phyloP scores from a whole-genome alignment of 2,888 invertebrate genomes.

The Polymixis lichenea region DNA sequence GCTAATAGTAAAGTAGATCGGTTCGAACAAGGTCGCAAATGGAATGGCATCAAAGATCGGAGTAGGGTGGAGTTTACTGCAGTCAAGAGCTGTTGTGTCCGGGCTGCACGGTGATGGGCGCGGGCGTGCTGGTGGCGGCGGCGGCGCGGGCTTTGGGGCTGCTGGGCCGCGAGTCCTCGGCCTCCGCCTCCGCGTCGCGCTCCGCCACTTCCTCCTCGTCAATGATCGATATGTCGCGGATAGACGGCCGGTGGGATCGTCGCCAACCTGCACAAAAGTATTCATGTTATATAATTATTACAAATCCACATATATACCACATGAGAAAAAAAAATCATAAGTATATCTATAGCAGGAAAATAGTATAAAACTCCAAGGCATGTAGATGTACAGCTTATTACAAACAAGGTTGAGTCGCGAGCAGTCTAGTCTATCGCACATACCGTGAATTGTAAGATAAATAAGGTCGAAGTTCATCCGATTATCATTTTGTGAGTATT shows the following conservation, averaged over 20 bases:
- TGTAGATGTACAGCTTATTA: slow-evolving; percentile 32
- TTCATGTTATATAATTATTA: slow-evolving; percentile 10
- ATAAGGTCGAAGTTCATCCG: slow-evolving; percentile 75
- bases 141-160: slow-evolving; percentile 70
- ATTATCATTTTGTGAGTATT: slow-evolving; percentile 55
- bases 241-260: slow-evolving; percentile 95
- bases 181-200: slow-evolving; percentile 82
- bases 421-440: slow-evolving; percentile 55
- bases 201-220: slow-evolving; percentile 95
- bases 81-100: slow-evolving; percentile 80
- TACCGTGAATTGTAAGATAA: slow-evolving; percentile 70
- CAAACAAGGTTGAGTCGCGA: slow-evolving; percentile 50
- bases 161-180: slow-evolving; percentile 70
- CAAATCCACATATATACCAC: slow-evolving; percentile 2
- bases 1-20: slow-evolving; percentile 39
- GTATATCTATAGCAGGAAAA: slow-evolving; percentile 51
- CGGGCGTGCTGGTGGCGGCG: slow-evolving; percentile 80
- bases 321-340: slow-evolving; percentile 11
- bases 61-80: slow-evolving; percentile 19
- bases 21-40: slow-evolving; percentile 43
- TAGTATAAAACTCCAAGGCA: slow-evolving; percentile 39
- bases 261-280: slow-evolving; percentile 91
- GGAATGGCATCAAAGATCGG: slow-evolving; percentile 47
- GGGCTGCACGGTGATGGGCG: slow-evolving; percentile 86
- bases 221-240: slow-evolving; percentile 96